Conservation (phyloP, 2,888 invertebrate species). For the Anorthoa munda region DNA sequence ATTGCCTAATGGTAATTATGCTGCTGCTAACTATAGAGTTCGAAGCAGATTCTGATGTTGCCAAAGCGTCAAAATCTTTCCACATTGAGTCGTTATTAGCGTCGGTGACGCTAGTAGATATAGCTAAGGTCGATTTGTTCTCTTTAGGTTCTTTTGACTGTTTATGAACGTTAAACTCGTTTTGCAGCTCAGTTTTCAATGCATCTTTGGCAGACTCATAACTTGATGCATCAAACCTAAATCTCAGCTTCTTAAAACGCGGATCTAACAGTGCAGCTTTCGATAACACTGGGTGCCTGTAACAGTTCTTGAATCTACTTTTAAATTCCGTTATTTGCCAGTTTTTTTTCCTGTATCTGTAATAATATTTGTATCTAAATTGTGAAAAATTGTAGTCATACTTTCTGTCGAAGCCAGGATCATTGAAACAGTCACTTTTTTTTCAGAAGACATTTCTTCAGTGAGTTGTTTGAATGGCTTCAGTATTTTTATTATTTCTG, state of each 20-base stretch:
- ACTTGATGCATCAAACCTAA: conserved; percentile 2
- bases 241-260: neutral
- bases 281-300: neutral
- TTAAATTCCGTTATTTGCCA: neutral
- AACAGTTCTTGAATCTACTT: neutral
- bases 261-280: neutral
- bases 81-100: neutral
- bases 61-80: neutral
- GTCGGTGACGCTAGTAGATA: neutral
- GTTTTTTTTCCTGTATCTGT: neutral
- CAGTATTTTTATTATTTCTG: neutral
- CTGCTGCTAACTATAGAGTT: neutral
- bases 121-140: neutral
- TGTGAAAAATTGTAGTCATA: neutral
- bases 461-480: neutral
- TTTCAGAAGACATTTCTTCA: neutral
- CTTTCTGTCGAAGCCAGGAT: neutral
- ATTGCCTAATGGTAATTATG: conserved; percentile 1
- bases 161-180: neutral
- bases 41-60: neutral
- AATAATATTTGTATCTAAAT: neutral
- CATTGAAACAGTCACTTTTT: neutral
- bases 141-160: neutral
- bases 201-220: conserved; percentile 2
- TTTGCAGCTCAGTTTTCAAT: conserved; percentile 1